Base-by-base conservation (phyloP, 2,888 invertebrate species). In the Coremacera marginata region DNA sequence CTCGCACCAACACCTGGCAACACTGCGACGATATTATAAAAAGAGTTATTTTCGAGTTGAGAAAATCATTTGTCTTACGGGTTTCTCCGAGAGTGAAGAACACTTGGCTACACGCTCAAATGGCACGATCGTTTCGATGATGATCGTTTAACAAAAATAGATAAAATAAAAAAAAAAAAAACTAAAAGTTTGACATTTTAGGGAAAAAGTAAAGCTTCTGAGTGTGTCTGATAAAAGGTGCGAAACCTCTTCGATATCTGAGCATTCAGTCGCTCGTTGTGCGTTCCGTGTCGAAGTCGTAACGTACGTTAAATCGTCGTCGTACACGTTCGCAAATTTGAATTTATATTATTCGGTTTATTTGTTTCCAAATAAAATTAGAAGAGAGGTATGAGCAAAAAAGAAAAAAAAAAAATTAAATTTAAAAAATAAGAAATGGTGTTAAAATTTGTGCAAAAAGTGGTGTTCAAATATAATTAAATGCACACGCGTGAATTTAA, bases 191-290 rank as follows among this genome's bases (percentile, higher is more conserved):
- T 44, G 11, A 11, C 44, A 44, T 11, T 14, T 44, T 44, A 44
- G 44, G 9, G 9, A 60, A n/a, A 27, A 60, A 60, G 3, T n/a
- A 34, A 27, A 65, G 63, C 63, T 65, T 34, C 22, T 37, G 8
- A 65, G 63, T n/a, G 37, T 34, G 34, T n/a, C 3, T 44, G 60
- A 60, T 55, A 37, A 67, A 34, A 37, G 37, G 67, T 52, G 51
- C 51, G 67, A 67, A 67, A 34, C 52, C 22, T 65, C 55, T 19
- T 27, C 51, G 34, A 74, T 9, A 65, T 37, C 4, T 74, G 31
- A 60, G 49, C 22, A 0, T 70, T 81, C 77, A 82, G 82, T 83
- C 82, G 81, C 79, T 83, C 80, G 80, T 81, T 80, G 82, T 81
- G 80, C 82, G 82, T 81, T 74, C 80, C 81, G 82, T 80, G 80